phyloP scores from a whole-genome alignment of 2,113 vertebrate genomes.

The Anolis sagrei region DNA sequence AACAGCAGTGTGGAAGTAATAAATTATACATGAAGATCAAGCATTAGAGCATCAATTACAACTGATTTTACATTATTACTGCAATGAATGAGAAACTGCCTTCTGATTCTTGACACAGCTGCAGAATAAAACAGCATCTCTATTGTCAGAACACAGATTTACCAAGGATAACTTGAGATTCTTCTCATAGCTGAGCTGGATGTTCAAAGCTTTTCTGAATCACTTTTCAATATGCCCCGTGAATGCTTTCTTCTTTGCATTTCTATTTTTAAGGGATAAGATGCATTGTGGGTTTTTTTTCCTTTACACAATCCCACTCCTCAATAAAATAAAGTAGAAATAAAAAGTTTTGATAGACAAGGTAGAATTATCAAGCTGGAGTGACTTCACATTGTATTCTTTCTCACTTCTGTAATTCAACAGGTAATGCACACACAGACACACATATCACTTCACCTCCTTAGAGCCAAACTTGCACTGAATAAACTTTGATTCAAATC shows the following conservation, averaged over 20 bases:
- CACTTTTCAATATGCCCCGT: slow-evolving; percentile 1
- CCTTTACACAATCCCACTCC: background rate
- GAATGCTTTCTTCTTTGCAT: background rate
- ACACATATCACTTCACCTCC: background rate
- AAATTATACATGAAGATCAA: slow-evolving; percentile 79
- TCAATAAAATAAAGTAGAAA: slow-evolving; percentile 6
- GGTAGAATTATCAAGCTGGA: background rate
- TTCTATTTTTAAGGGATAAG: slow-evolving; percentile 21
- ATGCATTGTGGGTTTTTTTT: background rate
- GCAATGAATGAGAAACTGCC: slow-evolving; percentile 53
- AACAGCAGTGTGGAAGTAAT: slow-evolving; percentile 69
- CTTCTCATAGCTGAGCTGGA: background rate
- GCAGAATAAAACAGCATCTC: slow-evolving; percentile 54
- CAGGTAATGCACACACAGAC: too few species aligned
- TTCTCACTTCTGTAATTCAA: background rate
- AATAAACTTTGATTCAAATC: background rate
- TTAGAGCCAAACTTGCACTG: background rate
- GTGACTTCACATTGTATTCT: slow-evolving; percentile 12
- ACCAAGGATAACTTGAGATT: slow-evolving; percentile 29
- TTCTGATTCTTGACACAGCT: slow-evolving; percentile 53
- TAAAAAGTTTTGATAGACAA: background rate
- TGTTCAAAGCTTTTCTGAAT: slow-evolving; percentile 11
- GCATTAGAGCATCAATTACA: slow-evolving; percentile 64
- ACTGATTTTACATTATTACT: slow-evolving; percentile 61
- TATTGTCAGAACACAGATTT: slow-evolving; percentile 53